Conservation (phyloP, 1,140 invertebrate species). For the Caenorhabditis inopinata region DNA sequence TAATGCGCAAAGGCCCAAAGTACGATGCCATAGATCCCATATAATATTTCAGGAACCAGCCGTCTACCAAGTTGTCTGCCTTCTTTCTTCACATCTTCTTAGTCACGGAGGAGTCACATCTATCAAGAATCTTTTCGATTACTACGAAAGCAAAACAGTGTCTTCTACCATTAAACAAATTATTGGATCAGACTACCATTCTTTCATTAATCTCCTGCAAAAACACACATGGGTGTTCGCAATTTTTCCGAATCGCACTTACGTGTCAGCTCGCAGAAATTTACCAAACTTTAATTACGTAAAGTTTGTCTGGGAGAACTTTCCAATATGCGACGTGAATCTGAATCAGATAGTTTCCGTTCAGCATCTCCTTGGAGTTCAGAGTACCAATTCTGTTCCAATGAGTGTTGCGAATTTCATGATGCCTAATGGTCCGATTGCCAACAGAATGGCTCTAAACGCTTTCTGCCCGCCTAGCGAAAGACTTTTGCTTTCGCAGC, state of each 20-base stretch:
- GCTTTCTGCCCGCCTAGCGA: too few relatives aligned
- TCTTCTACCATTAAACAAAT: conserved; percentile 32
- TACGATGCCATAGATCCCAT: too few relatives aligned
- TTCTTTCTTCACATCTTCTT: conserved; percentile 55
- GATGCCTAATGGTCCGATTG: not conserved
- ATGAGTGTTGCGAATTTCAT: not conserved
- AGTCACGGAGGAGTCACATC: conserved; percentile 59
- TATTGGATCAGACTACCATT: conserved; percentile 45
- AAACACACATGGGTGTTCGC: conserved; percentile 46
- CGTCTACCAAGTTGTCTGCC: conserved; percentile 54
- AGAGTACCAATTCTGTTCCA: not conserved
- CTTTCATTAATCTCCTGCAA: conserved; percentile 52
- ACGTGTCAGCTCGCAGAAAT: conserved; percentile 63
- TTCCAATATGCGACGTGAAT: too few relatives aligned
- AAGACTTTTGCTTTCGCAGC: too few relatives aligned
- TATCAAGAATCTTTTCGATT: conserved; percentile 57
- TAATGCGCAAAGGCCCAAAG: too few relatives aligned
- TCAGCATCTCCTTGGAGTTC: not conserved
- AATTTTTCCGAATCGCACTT: conserved; percentile 59
- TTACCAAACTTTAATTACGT: conserved; percentile 63
- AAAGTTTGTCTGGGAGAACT: too few relatives aligned
- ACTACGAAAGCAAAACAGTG: conserved; percentile 49
- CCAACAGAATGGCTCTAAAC: too few relatives aligned
- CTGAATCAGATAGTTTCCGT: too few relatives aligned
- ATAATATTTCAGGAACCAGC: conserved; percentile 53